Percentiles rank a stretch among this genome's conserved stretches.
These are phyloP conservation scores for Thunnus maccoyii DNA, from an alignment of 2,113 vertebrate genomes.

Conservation along the genomic window DNA sequence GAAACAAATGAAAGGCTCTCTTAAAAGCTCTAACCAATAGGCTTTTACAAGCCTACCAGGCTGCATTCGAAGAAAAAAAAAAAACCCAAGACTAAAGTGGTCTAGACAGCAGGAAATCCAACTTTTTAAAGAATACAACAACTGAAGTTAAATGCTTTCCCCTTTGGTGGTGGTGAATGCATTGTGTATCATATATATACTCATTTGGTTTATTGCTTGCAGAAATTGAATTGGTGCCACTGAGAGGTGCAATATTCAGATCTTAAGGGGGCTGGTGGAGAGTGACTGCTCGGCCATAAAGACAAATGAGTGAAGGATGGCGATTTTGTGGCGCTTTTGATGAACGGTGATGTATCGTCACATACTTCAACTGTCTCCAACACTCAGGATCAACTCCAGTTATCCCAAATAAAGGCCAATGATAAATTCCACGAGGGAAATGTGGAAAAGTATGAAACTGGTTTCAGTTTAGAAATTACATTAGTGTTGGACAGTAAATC, in stretches of 20 bases:
- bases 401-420: conserved; percentile 51
- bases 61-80: conserved; percentile 70
- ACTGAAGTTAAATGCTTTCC: conserved; percentile 76
- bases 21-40: conserved; percentile 80
- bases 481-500: conserved; percentile 51
- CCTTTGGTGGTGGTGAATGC: conserved; percentile 68
- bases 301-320: conserved; percentile 70
- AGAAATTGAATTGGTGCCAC: conserved; percentile 79
- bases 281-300: conserved; percentile 52
- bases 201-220: conserved; percentile 77
- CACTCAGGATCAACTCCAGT: conserved; percentile 68
- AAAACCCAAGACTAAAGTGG: conserved; percentile 71
- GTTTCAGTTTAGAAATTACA: conserved; percentile 56
- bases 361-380: conserved; percentile 66
- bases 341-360: conserved; percentile 76
- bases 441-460: conserved; percentile 60
- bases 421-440: conserved; percentile 70
- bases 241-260: conserved; percentile 77
- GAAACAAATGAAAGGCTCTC: conserved; percentile 81
- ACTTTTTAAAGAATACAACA: conserved; percentile 75
- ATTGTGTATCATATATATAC: conserved; percentile 72
- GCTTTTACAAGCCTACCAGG: conserved; percentile 79
- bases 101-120: conserved; percentile 85
- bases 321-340: conserved; percentile 68
- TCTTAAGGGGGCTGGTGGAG: conserved; percentile 71